These are phyloP conservation scores for Leptopilina clavipes DNA, from an alignment of 1,140 invertebrate genomes.

Conservation along the genomic window DNA sequence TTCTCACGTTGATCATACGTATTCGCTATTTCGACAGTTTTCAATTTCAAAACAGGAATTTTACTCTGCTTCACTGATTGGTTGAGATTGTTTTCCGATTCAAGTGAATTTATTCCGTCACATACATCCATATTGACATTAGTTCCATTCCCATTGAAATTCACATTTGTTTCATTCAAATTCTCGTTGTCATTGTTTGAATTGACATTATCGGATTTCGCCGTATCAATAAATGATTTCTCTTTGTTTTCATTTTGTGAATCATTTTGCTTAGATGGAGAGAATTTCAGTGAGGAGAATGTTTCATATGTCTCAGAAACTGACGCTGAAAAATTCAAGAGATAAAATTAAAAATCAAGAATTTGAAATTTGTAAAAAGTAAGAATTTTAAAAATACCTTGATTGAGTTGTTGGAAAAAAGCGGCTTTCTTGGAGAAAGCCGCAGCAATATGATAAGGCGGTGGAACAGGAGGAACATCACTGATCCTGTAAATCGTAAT, in stretches of 20 bases:
- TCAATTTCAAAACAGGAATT: slow-evolving; percentile 25
- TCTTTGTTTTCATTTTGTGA: slow-evolving; percentile 10
- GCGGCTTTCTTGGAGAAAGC: slow-evolving; percentile 80
- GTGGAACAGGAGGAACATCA: slow-evolving; percentile 73
- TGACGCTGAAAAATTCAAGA: not conserved
- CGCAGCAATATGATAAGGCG: slow-evolving; percentile 82
- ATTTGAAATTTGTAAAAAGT: no score
- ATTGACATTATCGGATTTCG: not conserved
- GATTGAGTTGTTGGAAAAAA: slow-evolving; percentile 71
- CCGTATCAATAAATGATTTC: not conserved
- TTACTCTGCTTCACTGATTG: slow-evolving; percentile 1
- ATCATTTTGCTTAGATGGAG: not conserved
- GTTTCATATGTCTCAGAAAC: not conserved
- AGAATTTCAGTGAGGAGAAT: not conserved
- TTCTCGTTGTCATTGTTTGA: not conserved
- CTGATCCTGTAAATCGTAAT: slow-evolving; percentile 50
- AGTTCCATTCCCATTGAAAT: slow-evolving; percentile 3
- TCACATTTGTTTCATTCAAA: not conserved
- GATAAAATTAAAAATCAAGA: not conserved
- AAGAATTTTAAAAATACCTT: slow-evolving; percentile 46
- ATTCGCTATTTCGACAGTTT: not conserved
- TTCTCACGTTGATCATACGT: not conserved
- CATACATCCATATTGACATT: not conserved
- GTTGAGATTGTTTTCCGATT: not conserved
- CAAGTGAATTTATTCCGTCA: not conserved